Evolutionary conservation across 2,113 vertebrate genomes (phyloP), one percentile per base, ranked within the genome.

Genomic region (Irena cyanogastra): DNA sequence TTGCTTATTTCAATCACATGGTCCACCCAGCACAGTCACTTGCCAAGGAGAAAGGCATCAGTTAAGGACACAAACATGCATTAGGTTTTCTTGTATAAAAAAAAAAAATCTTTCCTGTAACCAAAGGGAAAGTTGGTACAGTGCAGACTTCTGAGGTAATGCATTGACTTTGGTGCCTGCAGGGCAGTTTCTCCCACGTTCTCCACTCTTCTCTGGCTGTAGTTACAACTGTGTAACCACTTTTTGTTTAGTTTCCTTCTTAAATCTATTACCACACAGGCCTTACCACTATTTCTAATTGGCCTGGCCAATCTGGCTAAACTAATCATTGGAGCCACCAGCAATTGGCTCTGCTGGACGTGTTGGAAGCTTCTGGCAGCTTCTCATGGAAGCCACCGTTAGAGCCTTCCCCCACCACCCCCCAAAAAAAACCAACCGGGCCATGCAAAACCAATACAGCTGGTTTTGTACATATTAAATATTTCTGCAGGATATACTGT

Each of bases 241-340:
- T 52, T 10, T 8, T 81, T 56, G 16, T 27, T 81, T n/a, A n/a
- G 41, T 9, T n/a, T 69, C 37, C 64, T n/a, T 33, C 14, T 39
- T 69, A 41, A 28, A 82, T 11, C 11, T 59, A 10, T 11, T 50
- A 7, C 7, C 42, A 69, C 28, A 57, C 66, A 41, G 30, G 15
- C 1, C 0, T 60, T n/a, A 19, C 65, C 12, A 16, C 9, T 37
- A 21, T 50, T 77, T 61, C 35, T n/a, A 28, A n/a, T n/a, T 0
- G 0, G 11, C 44, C 45, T 26, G 23, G 54, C 44, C n/a, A n/a
- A n/a, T n/a, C n/a, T n/a, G n/a, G n/a, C n/a, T n/a, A n/a, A n/a
- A n/a, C n/a, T n/a, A n/a, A n/a, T n/a, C n/a, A n/a, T n/a, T 28
- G 23, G 23, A 65, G 69, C 2, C 19, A n/a, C 7, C 23, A 56